These are phyloP conservation scores for Pseudobourletiella spinata DNA, from an alignment of 1,140 invertebrate genomes.

Conservation along the genomic window DNA sequence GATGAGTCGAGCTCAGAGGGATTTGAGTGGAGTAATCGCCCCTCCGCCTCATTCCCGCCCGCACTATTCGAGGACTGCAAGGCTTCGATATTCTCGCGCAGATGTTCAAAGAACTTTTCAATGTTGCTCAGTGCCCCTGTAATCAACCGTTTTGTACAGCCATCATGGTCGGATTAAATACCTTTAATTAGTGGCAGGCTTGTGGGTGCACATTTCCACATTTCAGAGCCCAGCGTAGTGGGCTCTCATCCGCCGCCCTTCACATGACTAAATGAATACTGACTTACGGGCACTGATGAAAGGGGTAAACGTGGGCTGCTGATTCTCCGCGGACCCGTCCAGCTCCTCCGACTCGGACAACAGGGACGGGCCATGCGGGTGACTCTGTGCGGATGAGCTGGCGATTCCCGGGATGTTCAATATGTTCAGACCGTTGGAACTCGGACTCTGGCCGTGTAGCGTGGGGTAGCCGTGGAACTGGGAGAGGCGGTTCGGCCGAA, in stretches of 20 bases:
- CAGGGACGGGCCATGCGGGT: not conserved
- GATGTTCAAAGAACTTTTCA: constrained; percentile 27
- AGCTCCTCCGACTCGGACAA: not conserved
- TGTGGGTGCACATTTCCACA: no score
- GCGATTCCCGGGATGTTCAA: not conserved
- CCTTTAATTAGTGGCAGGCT: not conserved
- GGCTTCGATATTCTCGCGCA: constrained; percentile 29
- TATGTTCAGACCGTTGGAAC: not conserved
- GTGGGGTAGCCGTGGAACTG: constrained; percentile 9
- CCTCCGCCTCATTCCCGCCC: no score
- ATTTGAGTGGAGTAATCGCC: no score
- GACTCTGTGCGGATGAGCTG: not conserved
- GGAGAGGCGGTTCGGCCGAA: constrained; percentile 11
- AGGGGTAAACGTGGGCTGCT: not conserved
- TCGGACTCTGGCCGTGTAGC: not conserved
- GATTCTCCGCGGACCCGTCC: no score
- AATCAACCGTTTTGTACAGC: constrained; percentile 6
- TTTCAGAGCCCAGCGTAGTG: no score
- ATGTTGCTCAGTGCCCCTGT: constrained; percentile 32
- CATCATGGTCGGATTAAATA: not conserved
- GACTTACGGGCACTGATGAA: not conserved
- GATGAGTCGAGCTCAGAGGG: no score
- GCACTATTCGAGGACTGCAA: no score
- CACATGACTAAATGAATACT: no score
- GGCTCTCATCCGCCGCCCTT: no score